Base-by-base conservation (phyloP, 2,113 vertebrate genomes). In the Setophaga kirtlandii region DNA sequence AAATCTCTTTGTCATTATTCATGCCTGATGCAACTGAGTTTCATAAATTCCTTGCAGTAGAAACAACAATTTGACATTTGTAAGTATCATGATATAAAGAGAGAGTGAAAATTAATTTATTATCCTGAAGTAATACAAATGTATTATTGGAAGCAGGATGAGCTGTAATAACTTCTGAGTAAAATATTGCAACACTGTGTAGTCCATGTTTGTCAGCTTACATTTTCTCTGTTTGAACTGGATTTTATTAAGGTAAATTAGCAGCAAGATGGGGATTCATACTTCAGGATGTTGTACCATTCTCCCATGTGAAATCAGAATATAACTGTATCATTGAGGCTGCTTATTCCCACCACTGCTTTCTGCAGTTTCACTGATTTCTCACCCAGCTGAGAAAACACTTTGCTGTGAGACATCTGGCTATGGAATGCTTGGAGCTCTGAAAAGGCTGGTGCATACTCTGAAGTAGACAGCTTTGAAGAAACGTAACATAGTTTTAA, bases 301-400 rank as follows among this genome's bases (percentile, higher is more conserved):
- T 98, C 84, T 97, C 80, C 82, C 93, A 90, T 3, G 28, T 92
- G 97, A 98, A 97, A 97, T 92, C 74, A 95, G 86, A 97, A 96
- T 96, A 91, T 81, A 97, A 97, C 65, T 94, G 71, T 96, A 73
- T 97, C 85, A 87, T 89, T 96, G 94, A 96, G 90, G 77, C 53
- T 90, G 94, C 96, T 94, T 96, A 97, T 98, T 98, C 96, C 93
- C 97, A 98, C 76, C 86, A 89, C 81, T 90, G 69, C 86, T 97
- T 94, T 96, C 87, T 97, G 53, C 37, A 96, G 70, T 95, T 96
- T 95, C 83, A 77, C 42, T 90, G 59, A 75, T 96, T 95, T 98
- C 95, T 87, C 67, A 96, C 88, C 97, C 98, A 98, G 98, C 98
- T 98, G 98, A 98, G 95, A 98, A 98, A 98, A 98, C 97, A 98